A percentile compares a stretch with the other conserved stretches of the same genome.
Conservation (phyloP, 2,113 vertebrate genomes). For the Sphyrna mokarran region DNA sequence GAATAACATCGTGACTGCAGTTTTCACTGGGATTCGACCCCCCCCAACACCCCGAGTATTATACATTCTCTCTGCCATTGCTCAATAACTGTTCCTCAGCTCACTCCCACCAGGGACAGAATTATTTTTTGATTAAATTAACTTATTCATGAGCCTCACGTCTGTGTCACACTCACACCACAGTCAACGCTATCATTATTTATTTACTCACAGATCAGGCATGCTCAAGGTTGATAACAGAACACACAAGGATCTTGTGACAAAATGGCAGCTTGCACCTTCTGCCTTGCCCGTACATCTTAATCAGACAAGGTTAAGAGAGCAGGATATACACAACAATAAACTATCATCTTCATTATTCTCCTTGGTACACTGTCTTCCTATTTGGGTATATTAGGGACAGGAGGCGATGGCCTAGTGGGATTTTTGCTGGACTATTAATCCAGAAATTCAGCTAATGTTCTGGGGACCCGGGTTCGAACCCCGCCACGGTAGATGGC, state of each 20-base stretch:
- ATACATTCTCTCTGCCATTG: not conserved
- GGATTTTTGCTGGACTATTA: too few species aligned
- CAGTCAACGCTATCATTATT: not conserved
- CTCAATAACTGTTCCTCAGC: not conserved
- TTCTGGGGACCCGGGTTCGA: too few species aligned
- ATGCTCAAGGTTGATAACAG: not conserved
- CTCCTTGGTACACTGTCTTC: not conserved
- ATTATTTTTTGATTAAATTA: constrained; percentile 32
- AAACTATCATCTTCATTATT: not conserved
- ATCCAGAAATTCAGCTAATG: too few species aligned
- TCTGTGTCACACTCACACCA: not conserved
- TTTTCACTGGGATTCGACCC: not conserved
- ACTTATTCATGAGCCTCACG: constrained; percentile 23
- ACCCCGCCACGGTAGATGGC: too few species aligned
- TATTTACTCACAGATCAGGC: not conserved
- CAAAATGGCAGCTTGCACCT: not conserved
- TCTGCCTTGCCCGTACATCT: not conserved
- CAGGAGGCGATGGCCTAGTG: too few species aligned
- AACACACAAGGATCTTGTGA: not conserved
- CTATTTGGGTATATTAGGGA: not conserved
- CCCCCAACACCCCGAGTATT: not conserved
- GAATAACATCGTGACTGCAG: not conserved
- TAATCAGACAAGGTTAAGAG: not conserved
- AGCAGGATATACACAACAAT: not conserved
- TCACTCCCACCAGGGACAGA: constrained; percentile 22